These are phyloP conservation scores for Cephus sareptanus DNA, from an alignment of 2,888 invertebrate species.

Conservation along the genomic window DNA sequence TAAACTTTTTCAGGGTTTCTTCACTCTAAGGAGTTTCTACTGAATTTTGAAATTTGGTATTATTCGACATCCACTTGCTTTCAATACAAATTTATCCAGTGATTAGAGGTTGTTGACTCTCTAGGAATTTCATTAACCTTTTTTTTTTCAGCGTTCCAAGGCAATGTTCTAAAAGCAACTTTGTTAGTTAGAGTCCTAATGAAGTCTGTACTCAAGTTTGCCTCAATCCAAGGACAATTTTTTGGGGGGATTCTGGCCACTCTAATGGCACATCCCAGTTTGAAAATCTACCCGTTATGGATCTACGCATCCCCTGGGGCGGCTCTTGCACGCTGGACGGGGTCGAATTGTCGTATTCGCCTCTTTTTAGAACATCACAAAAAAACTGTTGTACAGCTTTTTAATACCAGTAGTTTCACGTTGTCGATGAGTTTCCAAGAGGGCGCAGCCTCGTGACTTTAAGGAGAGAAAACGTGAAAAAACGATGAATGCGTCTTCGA, in stretches of 20 bases:
- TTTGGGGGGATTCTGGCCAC: not conserved
- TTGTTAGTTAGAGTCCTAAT: not conserved
- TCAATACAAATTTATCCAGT: not conserved
- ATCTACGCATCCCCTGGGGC: conserved; percentile 1
- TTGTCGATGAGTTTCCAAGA: conserved; percentile 84
- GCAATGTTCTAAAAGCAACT: not conserved
- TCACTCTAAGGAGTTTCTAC: not conserved
- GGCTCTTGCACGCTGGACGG: not conserved
- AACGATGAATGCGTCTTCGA: conserved; percentile 63
- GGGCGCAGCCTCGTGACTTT: conserved; percentile 68
- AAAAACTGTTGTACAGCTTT: conserved; percentile 88
- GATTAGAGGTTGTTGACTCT: not conserved
- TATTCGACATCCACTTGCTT: not conserved
- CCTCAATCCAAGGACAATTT: not conserved
- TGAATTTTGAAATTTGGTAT: not conserved
- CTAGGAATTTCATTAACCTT: not conserved
- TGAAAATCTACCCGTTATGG: not conserved
- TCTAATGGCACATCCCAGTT: not conserved
- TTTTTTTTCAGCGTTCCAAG: not conserved
- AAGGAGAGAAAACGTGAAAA: conserved; percentile 63
- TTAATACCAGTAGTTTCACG: conserved; percentile 87
- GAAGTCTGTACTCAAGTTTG: not conserved
- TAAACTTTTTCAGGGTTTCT: not conserved
- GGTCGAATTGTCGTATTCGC: conserved; percentile 8
- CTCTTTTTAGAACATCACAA: conserved; percentile 82